These are phyloP conservation scores for Cololabis saira DNA, from an alignment of 2,113 vertebrate genomes.

Conservation along the genomic window DNA sequence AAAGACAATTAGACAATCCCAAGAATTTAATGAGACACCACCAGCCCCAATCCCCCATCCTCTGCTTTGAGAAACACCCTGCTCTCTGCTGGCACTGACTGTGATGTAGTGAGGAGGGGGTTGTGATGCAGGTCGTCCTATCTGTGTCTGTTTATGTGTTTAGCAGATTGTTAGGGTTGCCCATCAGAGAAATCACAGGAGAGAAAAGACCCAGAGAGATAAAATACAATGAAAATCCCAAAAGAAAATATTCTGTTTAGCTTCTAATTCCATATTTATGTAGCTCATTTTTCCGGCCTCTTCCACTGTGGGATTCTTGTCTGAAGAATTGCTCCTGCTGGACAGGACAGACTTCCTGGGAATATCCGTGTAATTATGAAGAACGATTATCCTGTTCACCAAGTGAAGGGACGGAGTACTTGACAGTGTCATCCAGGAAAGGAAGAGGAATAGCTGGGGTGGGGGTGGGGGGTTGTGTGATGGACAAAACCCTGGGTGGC, in stretches of 20 bases:
- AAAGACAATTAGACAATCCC: conserved; percentile 99
- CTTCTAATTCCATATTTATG: conserved; percentile 50
- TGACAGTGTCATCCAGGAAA: conserved; percentile 79
- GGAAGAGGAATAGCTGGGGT: conserved; percentile 72
- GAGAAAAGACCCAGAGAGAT: conserved; percentile 56
- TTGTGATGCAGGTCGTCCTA: conserved; percentile 57
- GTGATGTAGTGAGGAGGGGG: conserved; percentile 62
- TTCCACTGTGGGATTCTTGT: conserved; percentile 52
- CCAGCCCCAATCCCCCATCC: conserved; percentile 87
- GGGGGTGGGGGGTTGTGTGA: conserved; percentile 60
- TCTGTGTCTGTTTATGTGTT: conserved; percentile 73
- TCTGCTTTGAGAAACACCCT: conserved; percentile 73
- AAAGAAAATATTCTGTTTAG: conserved; percentile 37
- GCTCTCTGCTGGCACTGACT: conserved; percentile 71
- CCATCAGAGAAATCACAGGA: conserved; percentile 65
- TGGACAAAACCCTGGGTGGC: conserved; percentile 72
- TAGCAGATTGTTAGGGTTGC: conserved; percentile 75
- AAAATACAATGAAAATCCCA: conserved; percentile 45
- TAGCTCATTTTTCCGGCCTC: conserved; percentile 52
- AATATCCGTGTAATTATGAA: conserved; percentile 82
- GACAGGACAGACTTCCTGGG: conserved; percentile 63
- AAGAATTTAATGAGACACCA: conserved; percentile 99
- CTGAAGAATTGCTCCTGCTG: conserved; percentile 46
- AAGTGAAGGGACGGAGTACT: conserved; percentile 74
- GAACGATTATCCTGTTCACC: conserved; percentile 77